These are phyloP conservation scores for Propithecus perrieri DNA, from an alignment of 2,797 vertebrate genomes.

Conservation along the genomic window DNA sequence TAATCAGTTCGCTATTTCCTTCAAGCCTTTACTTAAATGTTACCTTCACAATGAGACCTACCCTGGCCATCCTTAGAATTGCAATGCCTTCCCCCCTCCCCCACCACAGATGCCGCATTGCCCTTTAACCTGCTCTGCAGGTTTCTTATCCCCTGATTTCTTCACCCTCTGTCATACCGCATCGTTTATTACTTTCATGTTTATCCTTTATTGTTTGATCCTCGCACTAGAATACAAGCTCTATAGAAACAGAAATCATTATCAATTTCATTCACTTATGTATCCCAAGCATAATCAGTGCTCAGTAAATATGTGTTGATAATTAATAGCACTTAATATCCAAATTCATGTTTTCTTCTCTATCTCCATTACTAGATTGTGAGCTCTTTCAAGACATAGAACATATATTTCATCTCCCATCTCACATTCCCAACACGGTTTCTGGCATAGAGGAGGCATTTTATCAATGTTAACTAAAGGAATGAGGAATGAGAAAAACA, in stretches of 20 bases:
- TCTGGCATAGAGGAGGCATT: not conserved
- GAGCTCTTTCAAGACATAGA: not conserved
- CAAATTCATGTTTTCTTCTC: not conserved
- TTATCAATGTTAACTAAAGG: slow-evolving; percentile 20
- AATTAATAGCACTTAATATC: not conserved
- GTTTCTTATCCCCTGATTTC: not conserved
- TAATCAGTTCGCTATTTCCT: not conserved
- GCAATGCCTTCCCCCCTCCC: not conserved
- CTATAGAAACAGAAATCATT: not conserved
- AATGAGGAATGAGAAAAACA: slow-evolving; percentile 7
- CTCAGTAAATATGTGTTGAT: not conserved
- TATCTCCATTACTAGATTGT: not conserved
- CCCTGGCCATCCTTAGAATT: not conserved
- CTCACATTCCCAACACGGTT: not conserved
- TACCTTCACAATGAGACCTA: not conserved
- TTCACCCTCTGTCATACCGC: not conserved
- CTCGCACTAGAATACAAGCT: not conserved
- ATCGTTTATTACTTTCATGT: not conserved
- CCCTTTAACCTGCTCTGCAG: not conserved
- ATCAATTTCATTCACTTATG: not conserved
- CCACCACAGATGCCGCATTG: not conserved
- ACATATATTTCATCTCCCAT: not conserved
- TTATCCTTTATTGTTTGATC: slow-evolving; percentile 16
- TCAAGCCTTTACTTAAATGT: not conserved
- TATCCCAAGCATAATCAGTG: not conserved